A percentile compares a stretch with the other conserved stretches of the same genome.
Conservation (phyloP, 2,113 vertebrate species). For the Athene noctua region DNA sequence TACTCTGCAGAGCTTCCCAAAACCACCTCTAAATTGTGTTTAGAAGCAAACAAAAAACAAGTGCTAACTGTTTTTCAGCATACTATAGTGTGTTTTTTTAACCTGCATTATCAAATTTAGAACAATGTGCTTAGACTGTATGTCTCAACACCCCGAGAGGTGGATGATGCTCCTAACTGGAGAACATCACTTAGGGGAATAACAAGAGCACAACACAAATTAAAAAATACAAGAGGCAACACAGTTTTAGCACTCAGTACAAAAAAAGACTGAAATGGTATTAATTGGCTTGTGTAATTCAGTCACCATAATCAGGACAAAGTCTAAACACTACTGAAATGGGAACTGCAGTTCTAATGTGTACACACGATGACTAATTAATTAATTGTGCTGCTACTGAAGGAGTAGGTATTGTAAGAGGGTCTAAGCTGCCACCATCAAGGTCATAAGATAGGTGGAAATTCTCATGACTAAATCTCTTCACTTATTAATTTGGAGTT, state of each 20-base stretch:
- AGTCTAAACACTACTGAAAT: not conserved
- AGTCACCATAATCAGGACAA: not conserved
- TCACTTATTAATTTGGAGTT: not conserved
- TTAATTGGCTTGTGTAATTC: not conserved
- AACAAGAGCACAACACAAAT: not conserved
- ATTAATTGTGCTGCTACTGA: not conserved
- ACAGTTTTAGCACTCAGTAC: not conserved
- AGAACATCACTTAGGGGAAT: not conserved
- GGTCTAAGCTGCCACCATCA: not conserved
- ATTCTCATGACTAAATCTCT: not conserved
- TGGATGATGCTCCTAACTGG: not conserved
- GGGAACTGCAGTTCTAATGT: not conserved
- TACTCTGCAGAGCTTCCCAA: not conserved
- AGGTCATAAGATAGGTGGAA: not conserved
- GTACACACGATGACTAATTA: not conserved
- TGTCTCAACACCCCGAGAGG: not conserved
- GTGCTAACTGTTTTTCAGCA: not conserved
- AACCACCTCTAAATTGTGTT: not conserved
- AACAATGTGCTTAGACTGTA: not conserved
- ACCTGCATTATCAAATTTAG: not conserved
- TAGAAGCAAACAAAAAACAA: not conserved
- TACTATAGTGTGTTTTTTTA: not conserved
- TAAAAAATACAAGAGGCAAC: not conserved
- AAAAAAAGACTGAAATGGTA: not conserved
- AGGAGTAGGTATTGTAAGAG: not conserved